Percentiles rank a stretch among this genome's conserved stretches.
These are phyloP conservation scores for Rhadina sibilatrix DNA, from an alignment of 2,113 vertebrate species.

Conservation along the genomic window DNA sequence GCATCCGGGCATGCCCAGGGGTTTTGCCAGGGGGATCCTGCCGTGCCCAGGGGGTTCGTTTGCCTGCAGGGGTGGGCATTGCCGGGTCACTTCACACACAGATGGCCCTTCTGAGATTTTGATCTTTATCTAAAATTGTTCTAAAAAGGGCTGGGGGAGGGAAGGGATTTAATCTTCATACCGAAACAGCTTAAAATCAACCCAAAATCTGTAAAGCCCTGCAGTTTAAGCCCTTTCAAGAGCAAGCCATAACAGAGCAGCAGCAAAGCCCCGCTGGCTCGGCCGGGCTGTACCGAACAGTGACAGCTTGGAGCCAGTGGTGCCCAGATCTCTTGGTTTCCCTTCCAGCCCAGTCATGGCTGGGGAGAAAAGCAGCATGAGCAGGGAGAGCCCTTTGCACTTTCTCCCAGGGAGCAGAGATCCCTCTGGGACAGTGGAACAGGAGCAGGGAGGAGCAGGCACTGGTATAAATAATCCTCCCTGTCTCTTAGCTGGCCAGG, in stretches of 20 bases:
- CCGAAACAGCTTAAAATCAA: constrained; percentile 8
- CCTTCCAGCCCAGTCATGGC: background rate
- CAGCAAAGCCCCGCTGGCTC: fast-evolving
- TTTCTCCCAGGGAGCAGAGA: background rate
- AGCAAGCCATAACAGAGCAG: background rate
- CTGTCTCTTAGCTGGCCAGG: background rate
- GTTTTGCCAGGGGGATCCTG: background rate
- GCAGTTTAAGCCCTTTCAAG: background rate
- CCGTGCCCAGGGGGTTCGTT: fast-evolving
- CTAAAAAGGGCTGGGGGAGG: background rate
- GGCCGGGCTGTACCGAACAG: fast-evolving
- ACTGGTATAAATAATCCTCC: constrained; percentile 31
- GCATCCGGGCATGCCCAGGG: fast-evolving
- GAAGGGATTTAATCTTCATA: constrained; percentile 7
- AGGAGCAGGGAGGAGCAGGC: background rate
- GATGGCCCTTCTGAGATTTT: background rate
- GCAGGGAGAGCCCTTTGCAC: background rate
- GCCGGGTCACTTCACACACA: fast-evolving
- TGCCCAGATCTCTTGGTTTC: background rate
- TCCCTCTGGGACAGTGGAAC: background rate
- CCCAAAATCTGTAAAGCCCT: constrained; percentile 7
- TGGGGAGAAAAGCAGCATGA: background rate
- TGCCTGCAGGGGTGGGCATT: fast-evolving
- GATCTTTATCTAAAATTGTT: background rate
- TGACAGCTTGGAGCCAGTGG: fast-evolving